Evolutionary conservation across 2,888 invertebrate genomes (phyloP), one percentile per base, ranked within the genome.

Genomic region (Pseudoips prasinana): DNA sequence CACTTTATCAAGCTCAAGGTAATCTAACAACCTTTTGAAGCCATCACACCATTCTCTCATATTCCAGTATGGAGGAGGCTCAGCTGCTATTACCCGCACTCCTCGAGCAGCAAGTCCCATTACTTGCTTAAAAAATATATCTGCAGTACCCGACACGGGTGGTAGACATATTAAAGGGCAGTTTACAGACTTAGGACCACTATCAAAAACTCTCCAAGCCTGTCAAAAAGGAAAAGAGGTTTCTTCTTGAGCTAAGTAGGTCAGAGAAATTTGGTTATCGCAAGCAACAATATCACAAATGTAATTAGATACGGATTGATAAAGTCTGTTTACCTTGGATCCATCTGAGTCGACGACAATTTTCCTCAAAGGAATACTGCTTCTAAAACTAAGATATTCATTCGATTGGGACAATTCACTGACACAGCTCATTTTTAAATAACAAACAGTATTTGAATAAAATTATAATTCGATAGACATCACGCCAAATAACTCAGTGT

Each of bases 141-240:
- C 97, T 5, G 96, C 95, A 7, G 95, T 95, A 1, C 97, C 96
- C 51, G 96, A 95, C 1, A 95, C 96, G 10, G 97, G 96, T 5
- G 96, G 96, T 48, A 97, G 89, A 82, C 96, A 97, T 54, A 97
- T 85, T 22, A 97, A 66, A 0, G 97, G 97, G 58, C 94, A 94
- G 39, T 89, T 91, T 0, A 96, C 92, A 30, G 91, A 91, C 71
- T 93, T 93, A 5, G 97, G 96, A 14, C 96, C 96, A 36, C 95
- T 94, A 72, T 97, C 97, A 71, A 96, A 97, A 41, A 96, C 89
- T 67, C 92, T 92, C 97, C 97, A 97, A 50, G 92, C 92, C 94
- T 94, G 56, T 14, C 29, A 22, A 32, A 28, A n/a, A 26, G 24
- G 22, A 14, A 41, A 19, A 29, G 5, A 19, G 3, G n/a, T 7